These are phyloP conservation scores for Periophthalmus magnuspinnatus DNA, from an alignment of 2,797 vertebrate genomes.

Conservation along the genomic window DNA sequence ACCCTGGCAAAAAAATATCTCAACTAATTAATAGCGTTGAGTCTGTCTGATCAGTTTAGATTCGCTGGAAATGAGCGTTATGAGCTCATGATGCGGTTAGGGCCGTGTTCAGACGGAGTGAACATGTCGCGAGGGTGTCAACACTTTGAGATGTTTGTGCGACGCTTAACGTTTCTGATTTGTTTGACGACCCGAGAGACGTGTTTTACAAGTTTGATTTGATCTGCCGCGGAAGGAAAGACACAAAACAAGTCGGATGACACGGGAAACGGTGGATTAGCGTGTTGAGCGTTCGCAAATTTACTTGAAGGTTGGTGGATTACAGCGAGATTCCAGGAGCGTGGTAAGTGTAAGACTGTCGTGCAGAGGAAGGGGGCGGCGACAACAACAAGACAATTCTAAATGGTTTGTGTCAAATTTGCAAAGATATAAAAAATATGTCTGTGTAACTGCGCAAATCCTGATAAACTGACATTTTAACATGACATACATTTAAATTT, in stretches of 20 bases:
- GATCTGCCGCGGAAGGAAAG: neutral
- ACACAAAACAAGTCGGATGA: neutral
- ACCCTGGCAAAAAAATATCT: slow-evolving; percentile 31
- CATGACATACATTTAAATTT: too few relatives aligned
- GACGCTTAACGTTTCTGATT: neutral
- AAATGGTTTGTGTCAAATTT: too few relatives aligned
- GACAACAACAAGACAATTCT: too few relatives aligned
- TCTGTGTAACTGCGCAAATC: too few relatives aligned
- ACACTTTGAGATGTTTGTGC: neutral
- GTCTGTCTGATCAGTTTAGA: slow-evolving; percentile 14
- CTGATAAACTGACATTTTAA: too few relatives aligned
- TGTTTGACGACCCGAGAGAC: neutral
- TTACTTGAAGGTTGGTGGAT: neutral
- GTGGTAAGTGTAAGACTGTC: neutral
- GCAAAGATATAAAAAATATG: too few relatives aligned
- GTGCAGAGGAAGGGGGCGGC: neutral
- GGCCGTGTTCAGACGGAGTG: neutral
- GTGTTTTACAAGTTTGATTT: neutral
- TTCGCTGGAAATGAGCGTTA: neutral
- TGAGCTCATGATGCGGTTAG: neutral
- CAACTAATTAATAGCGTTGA: slow-evolving; percentile 41
- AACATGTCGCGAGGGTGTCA: neutral
- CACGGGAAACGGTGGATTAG: neutral
- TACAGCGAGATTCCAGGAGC: neutral
- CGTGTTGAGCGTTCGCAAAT: neutral